Conservation (phyloP, 2,797 vertebrate genomes). For the Alectoris magna region DNA sequence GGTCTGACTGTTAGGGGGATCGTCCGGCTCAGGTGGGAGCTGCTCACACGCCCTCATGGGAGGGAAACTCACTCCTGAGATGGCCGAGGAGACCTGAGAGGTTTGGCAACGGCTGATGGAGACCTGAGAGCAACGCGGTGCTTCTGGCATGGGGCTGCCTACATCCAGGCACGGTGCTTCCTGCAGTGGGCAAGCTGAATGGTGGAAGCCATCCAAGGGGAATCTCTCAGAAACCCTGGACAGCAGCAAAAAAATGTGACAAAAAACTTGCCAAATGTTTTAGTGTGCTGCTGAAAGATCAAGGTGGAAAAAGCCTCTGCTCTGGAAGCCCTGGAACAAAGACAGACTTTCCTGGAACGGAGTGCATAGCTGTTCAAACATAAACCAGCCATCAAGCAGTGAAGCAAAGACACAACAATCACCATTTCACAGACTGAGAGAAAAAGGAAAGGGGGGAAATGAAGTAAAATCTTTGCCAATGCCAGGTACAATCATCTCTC, state of each 20-base stretch:
- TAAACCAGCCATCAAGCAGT: conserved; percentile 22
- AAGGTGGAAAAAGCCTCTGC: conserved; percentile 58
- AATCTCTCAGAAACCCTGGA: conserved; percentile 59
- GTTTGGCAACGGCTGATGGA: neutral
- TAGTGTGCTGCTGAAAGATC: conserved; percentile 59
- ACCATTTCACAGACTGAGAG: neutral
- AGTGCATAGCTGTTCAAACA: neutral
- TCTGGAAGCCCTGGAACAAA: conserved; percentile 44
- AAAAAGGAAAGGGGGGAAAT: neutral
- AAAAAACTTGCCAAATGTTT: conserved; percentile 45
- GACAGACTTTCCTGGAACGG: conserved; percentile 61
- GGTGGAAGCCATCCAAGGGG: conserved; percentile 55
- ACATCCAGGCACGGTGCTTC: neutral
- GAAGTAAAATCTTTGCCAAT: neutral
- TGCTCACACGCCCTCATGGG: neutral
- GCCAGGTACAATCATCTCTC: neutral
- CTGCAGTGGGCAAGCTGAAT: conserved; percentile 22
- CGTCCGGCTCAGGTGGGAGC: neutral
- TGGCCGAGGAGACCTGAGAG: neutral
- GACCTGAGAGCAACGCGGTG: neutral
- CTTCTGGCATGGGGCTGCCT: neutral
- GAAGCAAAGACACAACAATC: conserved; percentile 25
- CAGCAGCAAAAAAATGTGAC: conserved; percentile 47
- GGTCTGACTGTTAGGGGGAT: conserved; percentile 21
- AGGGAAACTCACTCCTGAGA: neutral